Evolutionary conservation across 2,113 vertebrate genomes (phyloP), one percentile per base, ranked within the genome.

Genomic region (Bungarus multicinctus): DNA sequence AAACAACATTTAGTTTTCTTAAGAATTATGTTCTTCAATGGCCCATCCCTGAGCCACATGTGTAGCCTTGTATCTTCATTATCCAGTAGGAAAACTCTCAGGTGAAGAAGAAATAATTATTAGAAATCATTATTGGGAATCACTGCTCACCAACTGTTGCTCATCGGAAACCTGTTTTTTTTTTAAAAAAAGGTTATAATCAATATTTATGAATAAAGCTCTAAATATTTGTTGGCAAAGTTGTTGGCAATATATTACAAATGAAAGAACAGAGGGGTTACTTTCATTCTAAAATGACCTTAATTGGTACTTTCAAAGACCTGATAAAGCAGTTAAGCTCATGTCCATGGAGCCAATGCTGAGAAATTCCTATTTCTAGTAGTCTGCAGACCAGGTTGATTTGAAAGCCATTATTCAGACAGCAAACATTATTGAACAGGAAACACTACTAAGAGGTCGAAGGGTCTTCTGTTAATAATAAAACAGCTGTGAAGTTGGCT

Each of bases 161-260:
- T 97, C 97, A 1, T 97, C 97, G 0, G 94, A 93, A 45, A 98
- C 97, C 98, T 98, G 7, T 60, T 43, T 89, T 64, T 64, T 14
- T 54, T 55, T n/a, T n/a, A n/a, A n/a, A 9, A 58, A 88, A 97
- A 90, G 1, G 14, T 50, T 55, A 55, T 85, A 53, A 16, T 53
- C 16, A 53, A 47, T 2, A 88, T 52, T 87, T 45, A 22, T 54
- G 92, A 0, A 94, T 23, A 90, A 88, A 4, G n/a, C 50, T 92
- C 87, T 27, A 89, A 89, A 90, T 91, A 93, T 93, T 58, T 85
- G 88, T 27, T 0, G 85, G 87, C 8, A 55, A 89, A 92, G 53
- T 9, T 22, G 1, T 85, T 4, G 0, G 0, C 54, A 91, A 47
- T 30, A 64, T 90, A 81, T 81, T 81, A 50, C 1, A 53, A 91